phyloP scores from a whole-genome alignment of 2,888 invertebrate genomes.

The Synergus itoensis region DNA sequence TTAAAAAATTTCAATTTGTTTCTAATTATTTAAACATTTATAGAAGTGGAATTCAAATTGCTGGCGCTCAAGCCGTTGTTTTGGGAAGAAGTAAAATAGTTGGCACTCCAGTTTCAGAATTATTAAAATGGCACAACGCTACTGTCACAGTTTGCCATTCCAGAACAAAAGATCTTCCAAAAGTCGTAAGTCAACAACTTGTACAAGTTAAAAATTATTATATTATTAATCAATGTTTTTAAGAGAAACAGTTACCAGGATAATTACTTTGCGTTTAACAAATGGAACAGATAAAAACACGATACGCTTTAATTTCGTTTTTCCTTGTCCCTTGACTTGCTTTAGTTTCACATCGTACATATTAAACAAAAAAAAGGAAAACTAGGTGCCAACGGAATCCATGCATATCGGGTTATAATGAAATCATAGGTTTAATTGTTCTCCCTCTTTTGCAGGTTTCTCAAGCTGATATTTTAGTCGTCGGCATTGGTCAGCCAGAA shows the following conservation, averaged over 20 bases:
- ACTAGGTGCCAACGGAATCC: not conserved
- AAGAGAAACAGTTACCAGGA: not conserved
- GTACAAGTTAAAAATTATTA: not conserved
- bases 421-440: constrained; percentile 10
- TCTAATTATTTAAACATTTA: constrained; percentile 37
- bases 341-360: constrained; percentile 7
- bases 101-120: constrained; percentile 95
- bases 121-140: constrained; percentile 97
- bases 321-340: not conserved
- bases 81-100: constrained; percentile 98
- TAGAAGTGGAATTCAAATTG: constrained; percentile 86
- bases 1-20: not conserved
- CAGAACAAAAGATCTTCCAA: constrained; percentile 89
- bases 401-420: not conserved
- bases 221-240: not conserved
- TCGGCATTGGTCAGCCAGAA: constrained; percentile 94
- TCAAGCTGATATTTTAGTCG: constrained; percentile 97
- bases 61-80: constrained; percentile 94
- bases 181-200: constrained; percentile 80
- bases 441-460: constrained; percentile 79
- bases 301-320: not conserved
- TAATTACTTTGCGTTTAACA: not conserved
- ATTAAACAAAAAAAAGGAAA: not conserved
- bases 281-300: not conserved
- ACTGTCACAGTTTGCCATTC: constrained; percentile 99